These are phyloP conservation scores for Timema podura DNA, from an alignment of 2,888 invertebrate species.

Conservation along the genomic window DNA sequence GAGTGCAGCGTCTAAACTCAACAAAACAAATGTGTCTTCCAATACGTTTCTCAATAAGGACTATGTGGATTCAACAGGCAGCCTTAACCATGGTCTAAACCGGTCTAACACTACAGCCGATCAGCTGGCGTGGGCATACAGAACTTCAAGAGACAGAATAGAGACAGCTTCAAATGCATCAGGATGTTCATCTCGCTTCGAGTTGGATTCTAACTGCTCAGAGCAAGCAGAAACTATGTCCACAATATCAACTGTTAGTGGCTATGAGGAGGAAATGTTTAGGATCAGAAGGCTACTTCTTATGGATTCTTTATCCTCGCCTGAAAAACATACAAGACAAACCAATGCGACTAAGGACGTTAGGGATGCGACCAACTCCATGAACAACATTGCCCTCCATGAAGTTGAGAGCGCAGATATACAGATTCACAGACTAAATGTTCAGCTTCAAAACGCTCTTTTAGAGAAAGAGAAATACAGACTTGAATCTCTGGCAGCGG, in stretches of 20 bases:
- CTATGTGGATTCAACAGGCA: too few relatives aligned
- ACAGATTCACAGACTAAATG: slow-evolving; percentile 16
- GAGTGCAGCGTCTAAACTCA: too few relatives aligned
- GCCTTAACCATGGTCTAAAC: too few relatives aligned
- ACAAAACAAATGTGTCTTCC: too few relatives aligned
- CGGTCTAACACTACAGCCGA: slow-evolving; percentile 22
- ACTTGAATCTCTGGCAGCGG: slow-evolving; percentile 17
- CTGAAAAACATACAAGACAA: background rate
- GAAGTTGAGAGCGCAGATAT: slow-evolving; percentile 16
- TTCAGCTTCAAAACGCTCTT: slow-evolving; percentile 23
- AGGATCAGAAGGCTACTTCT: slow-evolving; percentile 28
- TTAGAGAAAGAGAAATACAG: slow-evolving; percentile 26
- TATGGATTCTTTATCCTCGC: slow-evolving; percentile 21
- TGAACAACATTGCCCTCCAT: background rate
- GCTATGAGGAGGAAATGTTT: slow-evolving; percentile 33
- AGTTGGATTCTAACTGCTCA: slow-evolving; percentile 31
- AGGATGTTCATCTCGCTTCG: slow-evolving; percentile 30
- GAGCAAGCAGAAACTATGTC: slow-evolving; percentile 31
- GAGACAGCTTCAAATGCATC: slow-evolving; percentile 31
- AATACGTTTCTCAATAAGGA: too few relatives aligned
- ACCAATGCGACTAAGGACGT: background rate
- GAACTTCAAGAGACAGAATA: slow-evolving; percentile 26
- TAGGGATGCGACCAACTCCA: background rate
- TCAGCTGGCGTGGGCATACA: slow-evolving; percentile 24
- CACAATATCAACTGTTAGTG: slow-evolving; percentile 31